A percentile compares a stretch with the other conserved stretches of the same genome.
These are phyloP conservation scores for Nebria brevicollis DNA, from an alignment of 2,888 invertebrate species.

Conservation along the genomic window DNA sequence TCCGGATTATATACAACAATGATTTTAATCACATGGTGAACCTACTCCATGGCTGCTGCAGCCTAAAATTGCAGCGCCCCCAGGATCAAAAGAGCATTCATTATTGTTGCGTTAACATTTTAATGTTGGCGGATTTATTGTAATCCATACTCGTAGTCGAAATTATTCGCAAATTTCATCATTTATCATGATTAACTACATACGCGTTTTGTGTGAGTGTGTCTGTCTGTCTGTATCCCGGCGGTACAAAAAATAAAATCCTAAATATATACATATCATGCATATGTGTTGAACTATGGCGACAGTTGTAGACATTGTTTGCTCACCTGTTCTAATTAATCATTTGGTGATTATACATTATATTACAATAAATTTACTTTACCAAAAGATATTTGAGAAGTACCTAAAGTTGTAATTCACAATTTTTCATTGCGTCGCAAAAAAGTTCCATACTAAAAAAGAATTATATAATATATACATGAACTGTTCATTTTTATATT, in stretches of 20 bases:
- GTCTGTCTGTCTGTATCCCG: background rate
- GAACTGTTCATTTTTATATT: no score
- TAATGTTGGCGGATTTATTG: conserved; percentile 28
- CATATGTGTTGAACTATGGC: background rate
- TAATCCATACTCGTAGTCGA: conserved; percentile 21
- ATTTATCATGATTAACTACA: conserved; percentile 28
- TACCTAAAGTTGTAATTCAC: no score
- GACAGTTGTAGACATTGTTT: background rate
- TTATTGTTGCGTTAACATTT: conserved; percentile 17
- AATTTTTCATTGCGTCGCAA: no score
- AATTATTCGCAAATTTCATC: conserved; percentile 27
- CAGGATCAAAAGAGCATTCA: conserved; percentile 23
- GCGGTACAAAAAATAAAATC: background rate
- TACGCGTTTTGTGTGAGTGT: conserved; percentile 7
- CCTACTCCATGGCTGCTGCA: background rate
- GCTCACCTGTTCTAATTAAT: conserved; percentile 10
- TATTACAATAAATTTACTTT: background rate
- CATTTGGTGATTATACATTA: conserved; percentile 10
- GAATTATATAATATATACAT: no score
- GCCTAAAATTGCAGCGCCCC: background rate
- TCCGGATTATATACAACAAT: conserved; percentile 14
- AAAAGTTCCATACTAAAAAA: no score
- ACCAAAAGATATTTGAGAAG: no score
- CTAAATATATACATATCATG: background rate
- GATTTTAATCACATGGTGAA: conserved; percentile 9